A percentile compares a stretch with the other conserved stretches of the same genome.
Evolutionary conservation across 2,797 vertebrate genomes (phyloP).

Genomic region (Rhyacichthys aspro): DNA sequence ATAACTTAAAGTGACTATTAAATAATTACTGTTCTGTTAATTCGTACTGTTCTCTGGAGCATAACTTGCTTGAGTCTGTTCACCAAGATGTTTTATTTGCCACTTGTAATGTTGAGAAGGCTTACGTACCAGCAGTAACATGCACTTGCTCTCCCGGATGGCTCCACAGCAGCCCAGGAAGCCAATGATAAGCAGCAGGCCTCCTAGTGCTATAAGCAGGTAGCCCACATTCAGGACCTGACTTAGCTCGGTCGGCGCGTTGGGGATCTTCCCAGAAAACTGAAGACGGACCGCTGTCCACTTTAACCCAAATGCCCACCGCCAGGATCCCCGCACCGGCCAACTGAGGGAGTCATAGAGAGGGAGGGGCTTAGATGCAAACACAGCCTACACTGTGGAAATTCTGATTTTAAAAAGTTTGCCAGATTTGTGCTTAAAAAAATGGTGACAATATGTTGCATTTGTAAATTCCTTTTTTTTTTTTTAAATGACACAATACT

Average conservation of each 20-base stretch:
- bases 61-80: too few relatives aligned
- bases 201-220: constrained; percentile 81
- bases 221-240: constrained; percentile 83
- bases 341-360: constrained; percentile 64
- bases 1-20: too few relatives aligned
- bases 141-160: constrained; percentile 77
- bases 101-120: too few relatives aligned
- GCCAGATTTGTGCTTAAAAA: background rate
- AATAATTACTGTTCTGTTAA: too few relatives aligned
- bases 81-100: too few relatives aligned
- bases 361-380: background rate
- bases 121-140: constrained; percentile 81
- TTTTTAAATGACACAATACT: background rate
- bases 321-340: constrained; percentile 79
- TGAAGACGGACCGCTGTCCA: constrained; percentile 81
- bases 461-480: too few relatives aligned
- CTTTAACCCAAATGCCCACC: constrained; percentile 86
- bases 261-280: constrained; percentile 62
- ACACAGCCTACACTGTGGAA: too few relatives aligned
- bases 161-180: constrained; percentile 86
- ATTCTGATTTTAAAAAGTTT: too few relatives aligned
- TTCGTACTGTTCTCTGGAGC: too few relatives aligned
- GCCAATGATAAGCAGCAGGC: constrained; percentile 79
- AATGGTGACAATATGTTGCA: background rate
- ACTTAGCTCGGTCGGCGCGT: constrained; percentile 54